Evolutionary conservation across 92 coral and sea anemone species (phyloP), one percentile per base, ranked within the genome.

Genomic region (Micromussa lordhowensis): DNA sequence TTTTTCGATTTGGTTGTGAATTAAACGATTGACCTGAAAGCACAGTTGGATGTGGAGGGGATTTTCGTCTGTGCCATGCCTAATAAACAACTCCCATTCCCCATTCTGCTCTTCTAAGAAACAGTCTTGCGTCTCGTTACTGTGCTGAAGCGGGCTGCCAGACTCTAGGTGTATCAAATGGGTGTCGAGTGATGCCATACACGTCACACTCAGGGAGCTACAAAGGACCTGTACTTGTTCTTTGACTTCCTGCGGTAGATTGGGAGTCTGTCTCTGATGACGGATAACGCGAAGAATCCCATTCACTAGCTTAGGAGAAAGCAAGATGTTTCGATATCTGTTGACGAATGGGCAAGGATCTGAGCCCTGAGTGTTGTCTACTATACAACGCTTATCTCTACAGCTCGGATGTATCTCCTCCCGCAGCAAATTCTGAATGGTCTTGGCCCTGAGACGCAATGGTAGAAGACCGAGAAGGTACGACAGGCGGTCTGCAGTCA

Each of bases 331-430:
- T 38, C 98, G 91, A 74, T 95, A 95, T 73, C 96, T 96, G 64
- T 88, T 80, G 31, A 88, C 91, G 69, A 93, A 95, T 29, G 94
- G 92, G 66, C 98, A 95, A 29, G 86, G 72, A 26, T 93, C 93
- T 17, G 88, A 36, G 61, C 81, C 89, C 54, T 81, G 81, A 21
- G 79, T 53, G 55, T 90, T 85, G 79, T 95, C 96, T 21, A 94
- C 96, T 28, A 92, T 92, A 58, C 97, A 94, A n/a, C 88, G 75
- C 86, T 95, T 96, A 24, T 97, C 96, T 77, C 93, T 92, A 48
- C 95, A 96, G 85, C 91, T 91, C 49, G 99, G 99, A 35, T 92
- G 96, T 55, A 98, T 84, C 89, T 94, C 98, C 38, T 98, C 98
- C 26, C 91, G 90, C 19, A 98, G 92, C 18, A 93, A 75, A 82